Conservation (phyloP, 2,797 vertebrate species). For the Hydrocynus forskahlii region DNA sequence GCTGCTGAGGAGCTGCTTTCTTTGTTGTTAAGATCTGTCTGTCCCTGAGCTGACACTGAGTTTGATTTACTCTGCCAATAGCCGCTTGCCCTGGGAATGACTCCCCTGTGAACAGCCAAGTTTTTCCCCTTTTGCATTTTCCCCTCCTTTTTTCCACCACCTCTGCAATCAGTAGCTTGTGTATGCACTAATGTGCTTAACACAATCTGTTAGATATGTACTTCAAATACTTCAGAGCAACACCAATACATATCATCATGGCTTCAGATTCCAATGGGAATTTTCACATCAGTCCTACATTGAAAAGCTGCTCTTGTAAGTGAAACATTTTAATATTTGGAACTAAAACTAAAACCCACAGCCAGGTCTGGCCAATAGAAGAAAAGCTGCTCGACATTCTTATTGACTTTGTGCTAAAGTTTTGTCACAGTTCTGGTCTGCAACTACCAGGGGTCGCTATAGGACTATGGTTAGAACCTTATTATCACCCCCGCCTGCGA, state of each 20-base stretch:
- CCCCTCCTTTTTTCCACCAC: neutral
- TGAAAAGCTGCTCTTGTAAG: neutral
- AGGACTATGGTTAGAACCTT: too few species aligned
- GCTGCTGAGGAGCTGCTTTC: slow-evolving; percentile 19
- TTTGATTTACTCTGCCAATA: slow-evolving; percentile 54
- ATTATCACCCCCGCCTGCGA: too few species aligned
- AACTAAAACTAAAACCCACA: too few species aligned
- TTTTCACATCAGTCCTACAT: neutral
- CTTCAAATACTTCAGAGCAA: slow-evolving; percentile 39
- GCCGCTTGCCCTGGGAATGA: slow-evolving; percentile 45
- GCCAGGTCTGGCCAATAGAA: too few species aligned
- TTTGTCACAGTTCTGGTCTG: too few species aligned
- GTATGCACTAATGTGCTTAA: slow-evolving; percentile 39
- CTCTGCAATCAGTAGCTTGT: slow-evolving; percentile 49
- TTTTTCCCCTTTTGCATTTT: slow-evolving; percentile 14
- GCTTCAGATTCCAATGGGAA: slow-evolving; percentile 12
- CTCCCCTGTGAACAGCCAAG: slow-evolving; percentile 42
- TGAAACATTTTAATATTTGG: neutral
- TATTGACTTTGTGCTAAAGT: too few species aligned
- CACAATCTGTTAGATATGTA: slow-evolving; percentile 27
- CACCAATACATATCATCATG: slow-evolving; percentile 14
- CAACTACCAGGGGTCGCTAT: too few species aligned
- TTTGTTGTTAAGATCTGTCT: slow-evolving; percentile 46
- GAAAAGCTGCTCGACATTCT: too few species aligned
- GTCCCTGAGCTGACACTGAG: slow-evolving; percentile 54